phyloP scores from a whole-genome alignment of 2,888 invertebrate species.

The Melitaea athalia region DNA sequence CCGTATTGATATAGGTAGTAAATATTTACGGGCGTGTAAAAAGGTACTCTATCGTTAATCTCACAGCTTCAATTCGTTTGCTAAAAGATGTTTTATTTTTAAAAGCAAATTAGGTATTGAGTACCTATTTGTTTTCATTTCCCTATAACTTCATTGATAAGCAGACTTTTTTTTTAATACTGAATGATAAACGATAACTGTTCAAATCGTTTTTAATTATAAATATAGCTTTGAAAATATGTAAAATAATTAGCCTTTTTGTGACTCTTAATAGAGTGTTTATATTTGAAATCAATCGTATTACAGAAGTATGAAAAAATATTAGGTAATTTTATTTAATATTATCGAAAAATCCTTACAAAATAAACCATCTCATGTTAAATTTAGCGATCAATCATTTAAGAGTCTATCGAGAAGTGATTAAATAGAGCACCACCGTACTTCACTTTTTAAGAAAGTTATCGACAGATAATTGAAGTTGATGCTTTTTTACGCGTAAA shows the following conservation, averaged over 20 bases:
- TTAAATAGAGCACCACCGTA: slow-evolving; percentile 31
- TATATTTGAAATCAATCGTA: no score
- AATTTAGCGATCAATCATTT: slow-evolving; percentile 31
- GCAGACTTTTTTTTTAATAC: no score
- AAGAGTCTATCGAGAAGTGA: slow-evolving; percentile 33
- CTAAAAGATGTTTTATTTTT: background rate
- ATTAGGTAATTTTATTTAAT: background rate
- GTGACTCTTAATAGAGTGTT: no score
- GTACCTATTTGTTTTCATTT: no score
- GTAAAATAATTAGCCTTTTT: no score
- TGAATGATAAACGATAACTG: no score
- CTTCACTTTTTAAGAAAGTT: slow-evolving; percentile 25
- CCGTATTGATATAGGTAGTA: slow-evolving; percentile 23
- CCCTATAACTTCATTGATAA: no score
- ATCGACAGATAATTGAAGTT: slow-evolving; percentile 28
- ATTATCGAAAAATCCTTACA: background rate
- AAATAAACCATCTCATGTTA: background rate
- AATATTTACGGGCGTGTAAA: slow-evolving; percentile 19
- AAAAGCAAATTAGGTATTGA: background rate
- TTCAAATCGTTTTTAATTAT: no score
- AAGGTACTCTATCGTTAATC: slow-evolving; percentile 21
- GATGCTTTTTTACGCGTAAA: slow-evolving; percentile 15
- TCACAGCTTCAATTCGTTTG: slow-evolving; percentile 23
- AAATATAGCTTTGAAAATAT: no score
- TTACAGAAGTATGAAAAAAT: background rate